Conservation (phyloP, 2,797 vertebrate species). For the Acanthurus lineatus region DNA sequence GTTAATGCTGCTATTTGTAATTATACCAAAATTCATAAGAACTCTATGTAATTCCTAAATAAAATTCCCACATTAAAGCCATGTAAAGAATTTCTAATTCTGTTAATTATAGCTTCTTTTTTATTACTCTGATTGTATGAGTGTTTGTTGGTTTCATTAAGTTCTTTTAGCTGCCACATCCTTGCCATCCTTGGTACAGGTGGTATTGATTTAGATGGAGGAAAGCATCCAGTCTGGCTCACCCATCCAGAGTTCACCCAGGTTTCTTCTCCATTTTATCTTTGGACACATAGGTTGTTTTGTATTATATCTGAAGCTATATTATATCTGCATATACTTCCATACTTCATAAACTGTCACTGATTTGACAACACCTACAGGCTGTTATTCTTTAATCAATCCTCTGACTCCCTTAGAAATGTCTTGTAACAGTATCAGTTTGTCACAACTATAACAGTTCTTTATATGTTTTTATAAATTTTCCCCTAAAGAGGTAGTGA, state of each 20-base stretch:
- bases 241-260: not conserved
- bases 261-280: no score
- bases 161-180: not conserved
- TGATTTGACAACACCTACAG: no score
- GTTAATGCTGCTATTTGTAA: not conserved
- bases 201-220: not conserved
- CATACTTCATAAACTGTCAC: no score
- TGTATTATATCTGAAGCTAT: no score
- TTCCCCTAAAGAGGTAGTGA: not conserved
- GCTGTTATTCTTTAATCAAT: no score
- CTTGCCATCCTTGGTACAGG: not conserved
- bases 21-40: not conserved
- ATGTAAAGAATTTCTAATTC: not conserved
- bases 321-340: no score
- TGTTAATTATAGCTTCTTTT: not conserved
- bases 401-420: no score
- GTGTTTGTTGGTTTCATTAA: not conserved
- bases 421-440: no score
- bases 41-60: not conserved
- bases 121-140: not conserved
- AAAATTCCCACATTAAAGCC: not conserved
- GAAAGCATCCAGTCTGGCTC: not conserved
- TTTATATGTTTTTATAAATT: no score
- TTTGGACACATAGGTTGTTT: no score
- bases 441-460: no score